Conservation (phyloP, 2,797 vertebrate species). For the Liparis tanakae region DNA sequence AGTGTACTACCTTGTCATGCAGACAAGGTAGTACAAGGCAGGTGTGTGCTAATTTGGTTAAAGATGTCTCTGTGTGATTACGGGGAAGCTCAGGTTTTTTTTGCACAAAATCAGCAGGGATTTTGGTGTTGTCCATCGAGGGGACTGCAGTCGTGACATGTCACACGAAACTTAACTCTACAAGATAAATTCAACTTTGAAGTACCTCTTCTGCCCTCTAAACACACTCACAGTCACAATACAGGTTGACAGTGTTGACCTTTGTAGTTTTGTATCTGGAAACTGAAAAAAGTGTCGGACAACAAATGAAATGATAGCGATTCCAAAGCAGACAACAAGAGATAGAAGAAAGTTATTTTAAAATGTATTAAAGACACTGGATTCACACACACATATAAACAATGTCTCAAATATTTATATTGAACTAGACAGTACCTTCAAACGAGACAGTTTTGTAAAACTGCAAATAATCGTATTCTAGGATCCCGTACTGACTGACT, state of each 20-base stretch:
- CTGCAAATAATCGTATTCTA: background rate
- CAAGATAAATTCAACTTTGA: conserved; percentile 1
- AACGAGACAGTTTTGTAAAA: background rate
- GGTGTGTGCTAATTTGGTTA: conserved; percentile 17
- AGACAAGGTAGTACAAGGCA: background rate
- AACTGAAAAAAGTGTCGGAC: background rate
- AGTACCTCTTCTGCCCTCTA: background rate
- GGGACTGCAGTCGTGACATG: background rate
- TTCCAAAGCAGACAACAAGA: background rate
- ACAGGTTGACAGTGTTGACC: background rate
- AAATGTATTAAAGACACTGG: background rate
- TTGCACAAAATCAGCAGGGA: background rate
- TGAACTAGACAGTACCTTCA: background rate
- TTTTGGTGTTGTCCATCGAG: background rate
- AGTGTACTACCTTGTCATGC: conserved; percentile 15
- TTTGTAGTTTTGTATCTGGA: background rate
- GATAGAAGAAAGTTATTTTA: background rate
- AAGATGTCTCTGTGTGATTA: conserved; percentile 26
- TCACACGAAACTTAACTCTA: conserved; percentile 4
- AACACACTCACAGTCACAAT: background rate
- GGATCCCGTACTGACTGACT: background rate
- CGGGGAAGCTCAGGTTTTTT: background rate
- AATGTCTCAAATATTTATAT: background rate
- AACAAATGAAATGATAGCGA: background rate
- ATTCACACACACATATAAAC: background rate